phyloP scores from a whole-genome alignment of 2,113 vertebrate genomes.

The Pelusios castaneus region DNA sequence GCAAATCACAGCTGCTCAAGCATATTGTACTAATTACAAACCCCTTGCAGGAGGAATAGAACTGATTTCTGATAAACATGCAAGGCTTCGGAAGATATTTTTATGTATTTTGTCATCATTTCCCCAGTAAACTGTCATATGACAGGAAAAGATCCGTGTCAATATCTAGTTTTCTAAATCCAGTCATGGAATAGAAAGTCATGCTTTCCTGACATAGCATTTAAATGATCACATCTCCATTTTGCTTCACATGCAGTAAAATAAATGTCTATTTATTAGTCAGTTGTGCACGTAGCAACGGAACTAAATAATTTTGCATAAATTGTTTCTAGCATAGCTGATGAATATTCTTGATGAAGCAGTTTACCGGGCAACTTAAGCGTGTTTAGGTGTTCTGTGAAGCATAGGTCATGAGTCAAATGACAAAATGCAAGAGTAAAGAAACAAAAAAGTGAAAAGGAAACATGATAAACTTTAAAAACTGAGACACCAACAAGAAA shows the following conservation, averaged over 20 bases:
- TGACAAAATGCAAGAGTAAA: neutral
- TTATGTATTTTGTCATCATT: neutral
- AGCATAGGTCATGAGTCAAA: conserved; percentile 11
- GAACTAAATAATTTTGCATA: neutral
- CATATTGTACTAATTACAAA: neutral
- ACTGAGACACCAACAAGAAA: neutral
- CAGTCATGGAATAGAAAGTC: conserved; percentile 8
- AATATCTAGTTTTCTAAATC: conserved; percentile 51
- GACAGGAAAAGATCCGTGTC: neutral
- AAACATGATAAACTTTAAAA: neutral
- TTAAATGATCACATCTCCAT: conserved; percentile 41
- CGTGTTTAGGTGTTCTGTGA: neutral
- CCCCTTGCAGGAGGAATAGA: neutral
- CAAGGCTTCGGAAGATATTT: neutral
- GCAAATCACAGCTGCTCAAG: neutral
- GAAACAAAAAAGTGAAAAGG: neutral
- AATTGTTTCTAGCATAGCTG: neutral
- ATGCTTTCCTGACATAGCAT: conserved; percentile 35
- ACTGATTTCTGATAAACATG: neutral
- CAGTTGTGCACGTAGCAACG: conserved; percentile 4
- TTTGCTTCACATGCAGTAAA: neutral
- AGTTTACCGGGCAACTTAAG: neutral
- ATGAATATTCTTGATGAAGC: conserved; percentile 5
- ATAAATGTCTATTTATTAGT: conserved; percentile 18
- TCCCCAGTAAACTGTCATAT: conserved; percentile 10